phyloP scores from a whole-genome alignment of 2,888 invertebrate species.

The Tenthredo amoena region DNA sequence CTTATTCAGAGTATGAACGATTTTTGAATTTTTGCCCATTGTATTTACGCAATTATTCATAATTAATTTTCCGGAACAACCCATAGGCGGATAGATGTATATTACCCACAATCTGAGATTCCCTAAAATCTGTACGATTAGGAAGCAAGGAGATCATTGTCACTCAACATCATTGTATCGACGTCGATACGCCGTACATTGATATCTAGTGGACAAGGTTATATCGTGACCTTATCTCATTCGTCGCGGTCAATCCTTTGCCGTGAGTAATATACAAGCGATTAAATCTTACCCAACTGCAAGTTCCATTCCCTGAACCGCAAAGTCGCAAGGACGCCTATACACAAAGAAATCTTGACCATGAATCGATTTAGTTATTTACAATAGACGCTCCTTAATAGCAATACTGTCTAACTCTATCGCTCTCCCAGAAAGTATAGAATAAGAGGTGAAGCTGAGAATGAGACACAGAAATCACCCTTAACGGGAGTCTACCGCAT shows the following conservation, averaged over 20 bases:
- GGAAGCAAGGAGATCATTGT: slow-evolving; percentile 1
- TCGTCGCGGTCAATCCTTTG: slow-evolving; percentile 25
- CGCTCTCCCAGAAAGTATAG: not conserved
- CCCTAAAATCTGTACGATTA: not conserved
- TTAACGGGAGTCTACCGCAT: not conserved
- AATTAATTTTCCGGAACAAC: not conserved
- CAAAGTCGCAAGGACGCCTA: not conserved
- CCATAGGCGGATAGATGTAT: not conserved
- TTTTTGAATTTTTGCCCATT: not conserved
- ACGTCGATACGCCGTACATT: not conserved
- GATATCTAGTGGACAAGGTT: slow-evolving; percentile 5
- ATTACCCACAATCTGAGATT: not conserved
- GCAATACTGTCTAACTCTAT: not conserved
- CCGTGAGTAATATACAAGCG: slow-evolving; percentile 15
- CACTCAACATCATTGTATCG: too few relatives aligned
- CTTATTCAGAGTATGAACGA: too few relatives aligned
- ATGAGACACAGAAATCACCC: not conserved
- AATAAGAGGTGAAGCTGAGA: not conserved
- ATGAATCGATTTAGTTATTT: not conserved
- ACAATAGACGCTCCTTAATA: not conserved
- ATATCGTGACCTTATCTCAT: slow-evolving; percentile 25
- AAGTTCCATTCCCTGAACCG: not conserved
- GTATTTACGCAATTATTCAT: not conserved
- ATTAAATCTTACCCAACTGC: not conserved
- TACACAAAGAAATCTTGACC: not conserved